Evolutionary conservation across 2,797 vertebrate genomes (phyloP).

Genomic region (Phataginus tricuspis): DNA sequence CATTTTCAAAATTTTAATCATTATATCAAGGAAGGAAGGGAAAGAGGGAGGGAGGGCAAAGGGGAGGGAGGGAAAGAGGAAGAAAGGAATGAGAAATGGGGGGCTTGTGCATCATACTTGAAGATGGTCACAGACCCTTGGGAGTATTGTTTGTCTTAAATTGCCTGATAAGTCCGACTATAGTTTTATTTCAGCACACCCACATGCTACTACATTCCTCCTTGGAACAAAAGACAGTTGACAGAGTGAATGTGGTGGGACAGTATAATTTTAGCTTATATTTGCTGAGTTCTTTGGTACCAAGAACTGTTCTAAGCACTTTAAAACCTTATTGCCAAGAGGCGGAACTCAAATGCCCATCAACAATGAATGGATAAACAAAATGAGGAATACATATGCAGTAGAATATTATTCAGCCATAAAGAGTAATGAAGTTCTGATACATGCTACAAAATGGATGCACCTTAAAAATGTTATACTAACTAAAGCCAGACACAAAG

Average conservation of each 20-base stretch:
- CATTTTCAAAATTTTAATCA: neutral
- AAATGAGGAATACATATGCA: neutral
- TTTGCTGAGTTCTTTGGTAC: neutral
- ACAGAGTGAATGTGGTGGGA: neutral
- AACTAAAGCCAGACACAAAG: neutral
- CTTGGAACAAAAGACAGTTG: neutral
- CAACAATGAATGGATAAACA: neutral
- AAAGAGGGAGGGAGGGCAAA: neutral
- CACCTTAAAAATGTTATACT: neutral
- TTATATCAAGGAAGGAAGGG: neutral
- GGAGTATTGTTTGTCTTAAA: neutral
- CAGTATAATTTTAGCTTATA: neutral
- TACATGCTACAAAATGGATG: neutral
- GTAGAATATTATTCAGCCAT: neutral
- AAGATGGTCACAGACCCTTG: neutral
- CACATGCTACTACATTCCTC: neutral
- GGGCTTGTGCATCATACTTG: neutral
- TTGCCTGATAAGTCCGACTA: neutral
- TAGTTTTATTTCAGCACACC: neutral
- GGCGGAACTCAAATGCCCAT: neutral
- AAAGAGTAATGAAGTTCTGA: neutral
- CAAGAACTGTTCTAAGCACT: neutral
- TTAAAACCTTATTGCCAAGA: constrained; percentile 19
- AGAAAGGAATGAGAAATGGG: neutral
- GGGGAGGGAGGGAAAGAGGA: neutral